Percentiles rank a stretch among this genome's conserved stretches.
These are phyloP conservation scores for Drosophila birchii DNA, from an alignment of 2,888 invertebrate genomes.

Conservation along the genomic window DNA sequence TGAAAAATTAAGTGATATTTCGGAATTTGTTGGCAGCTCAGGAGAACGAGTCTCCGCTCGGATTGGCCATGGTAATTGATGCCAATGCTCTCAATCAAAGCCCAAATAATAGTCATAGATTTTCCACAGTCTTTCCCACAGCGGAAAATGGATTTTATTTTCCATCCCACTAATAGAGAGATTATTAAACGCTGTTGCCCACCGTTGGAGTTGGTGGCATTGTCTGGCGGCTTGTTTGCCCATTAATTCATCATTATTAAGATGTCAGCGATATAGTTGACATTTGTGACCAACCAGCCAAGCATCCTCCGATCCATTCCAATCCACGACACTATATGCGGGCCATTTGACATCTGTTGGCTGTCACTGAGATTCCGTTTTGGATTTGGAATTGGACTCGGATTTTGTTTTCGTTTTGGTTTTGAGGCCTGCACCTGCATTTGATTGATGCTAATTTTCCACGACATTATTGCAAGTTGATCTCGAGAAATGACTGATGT, in stretches of 20 bases:
- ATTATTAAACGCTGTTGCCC: constrained; percentile 64
- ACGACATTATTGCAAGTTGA: constrained; percentile 73
- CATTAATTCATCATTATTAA: constrained; percentile 84
- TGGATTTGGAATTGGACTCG: constrained; percentile 44
- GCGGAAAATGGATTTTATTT: constrained; percentile 53
- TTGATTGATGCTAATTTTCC: constrained; percentile 78
- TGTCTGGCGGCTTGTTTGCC: constrained; percentile 74
- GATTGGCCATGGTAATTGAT: constrained; percentile 65
- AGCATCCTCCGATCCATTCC: constrained; percentile 19
- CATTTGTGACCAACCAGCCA: constrained; percentile 66
- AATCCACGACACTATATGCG: constrained; percentile 54
- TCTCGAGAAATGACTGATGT: constrained; percentile 60
- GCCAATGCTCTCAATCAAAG: constrained; percentile 76
- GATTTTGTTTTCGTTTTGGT: constrained; percentile 45
- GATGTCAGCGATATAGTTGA: constrained; percentile 82
- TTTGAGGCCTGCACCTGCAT: constrained; percentile 68
- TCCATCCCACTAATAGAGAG: constrained; percentile 60
- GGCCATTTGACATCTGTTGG: constrained; percentile 79
- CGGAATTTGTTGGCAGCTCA: constrained; percentile 78
- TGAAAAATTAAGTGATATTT: constrained; percentile 81
- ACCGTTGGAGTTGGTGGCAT: constrained; percentile 45
- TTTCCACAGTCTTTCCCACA: constrained; percentile 39
- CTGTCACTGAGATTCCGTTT: constrained; percentile 52
- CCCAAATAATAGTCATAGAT: constrained; percentile 55
- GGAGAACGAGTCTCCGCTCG: constrained; percentile 28